Evolutionary conservation across 2,888 invertebrate species (phyloP).

Genomic region (Ditula angustiorana): DNA sequence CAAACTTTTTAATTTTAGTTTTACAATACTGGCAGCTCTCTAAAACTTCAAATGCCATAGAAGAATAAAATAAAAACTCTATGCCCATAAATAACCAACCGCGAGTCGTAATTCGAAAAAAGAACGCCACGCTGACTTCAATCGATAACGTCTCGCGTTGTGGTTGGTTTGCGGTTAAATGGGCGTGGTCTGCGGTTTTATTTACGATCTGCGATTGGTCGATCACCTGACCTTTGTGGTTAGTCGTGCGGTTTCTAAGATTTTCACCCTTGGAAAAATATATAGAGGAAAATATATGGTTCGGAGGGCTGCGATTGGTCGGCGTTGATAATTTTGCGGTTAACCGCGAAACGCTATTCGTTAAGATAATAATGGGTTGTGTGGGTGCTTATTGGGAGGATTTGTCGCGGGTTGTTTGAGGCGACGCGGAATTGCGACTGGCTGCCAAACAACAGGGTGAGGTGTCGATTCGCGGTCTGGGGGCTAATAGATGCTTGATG

Average conservation of each 20-base stretch:
- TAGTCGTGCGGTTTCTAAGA: constrained; percentile 87
- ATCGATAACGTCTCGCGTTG: constrained; percentile 84
- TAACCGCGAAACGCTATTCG: constrained; percentile 82
- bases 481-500: constrained; percentile 19
- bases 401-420: constrained; percentile 69
- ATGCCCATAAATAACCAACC: constrained; percentile 55
- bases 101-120: constrained; percentile 66
- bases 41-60: constrained; percentile 38
- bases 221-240: constrained; percentile 85
- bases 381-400: constrained; percentile 62
- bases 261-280: constrained; percentile 84
- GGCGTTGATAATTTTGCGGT: constrained; percentile 76
- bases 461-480: constrained; percentile 37
- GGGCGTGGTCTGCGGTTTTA: constrained; percentile 88
- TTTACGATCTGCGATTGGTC: constrained; percentile 86
- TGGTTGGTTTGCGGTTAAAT: constrained; percentile 88
- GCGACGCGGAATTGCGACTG: constrained; percentile 43
- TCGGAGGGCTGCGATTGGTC: constrained; percentile 72
- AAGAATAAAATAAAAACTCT: constrained; percentile 48
- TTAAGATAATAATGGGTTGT: constrained; percentile 80
- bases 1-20: constrained; percentile 30
- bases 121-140: constrained; percentile 64
- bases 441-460: constrained; percentile 27
- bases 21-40: constrained; percentile 11
- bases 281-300: constrained; percentile 78